A percentile compares a stretch with the other conserved stretches of the same genome.
phyloP scores from a whole-genome alignment of 2,113 vertebrate genomes.

The Mystacornis crossleyi region DNA sequence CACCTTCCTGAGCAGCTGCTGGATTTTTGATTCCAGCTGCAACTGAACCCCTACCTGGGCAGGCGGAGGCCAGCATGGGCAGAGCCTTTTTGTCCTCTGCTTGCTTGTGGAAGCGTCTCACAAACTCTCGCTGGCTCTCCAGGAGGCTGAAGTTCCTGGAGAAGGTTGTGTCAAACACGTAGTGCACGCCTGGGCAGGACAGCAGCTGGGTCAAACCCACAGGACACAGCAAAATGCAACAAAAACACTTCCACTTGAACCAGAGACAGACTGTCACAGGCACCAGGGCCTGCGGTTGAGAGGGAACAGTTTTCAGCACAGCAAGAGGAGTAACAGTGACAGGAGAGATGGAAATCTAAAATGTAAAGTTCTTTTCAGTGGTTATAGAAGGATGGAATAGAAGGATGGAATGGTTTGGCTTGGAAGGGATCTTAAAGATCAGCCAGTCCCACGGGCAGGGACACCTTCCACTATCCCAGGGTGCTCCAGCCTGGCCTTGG shows the following conservation, averaged over 20 bases:
- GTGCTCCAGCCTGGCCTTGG: not conserved
- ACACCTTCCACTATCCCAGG: not conserved
- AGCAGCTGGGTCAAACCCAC: not conserved
- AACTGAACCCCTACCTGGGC: constrained; percentile 81
- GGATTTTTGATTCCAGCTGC: rapidly evolving
- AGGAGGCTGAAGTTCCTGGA: constrained; percentile 93
- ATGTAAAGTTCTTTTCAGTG: not conserved
- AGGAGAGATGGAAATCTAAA: not conserved
- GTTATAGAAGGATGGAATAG: too few species aligned
- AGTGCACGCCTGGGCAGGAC: constrained; percentile 81
- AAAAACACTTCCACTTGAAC: not conserved
- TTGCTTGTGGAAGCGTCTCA: constrained; percentile 82
- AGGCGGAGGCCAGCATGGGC: constrained; percentile 91
- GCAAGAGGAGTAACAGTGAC: not conserved
- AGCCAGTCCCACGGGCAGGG: not conserved
- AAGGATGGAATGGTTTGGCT: not conserved
- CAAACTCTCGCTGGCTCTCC: constrained; percentile 91
- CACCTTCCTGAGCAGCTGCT: not conserved
- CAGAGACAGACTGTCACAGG: not conserved
- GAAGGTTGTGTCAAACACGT: constrained; percentile 92
- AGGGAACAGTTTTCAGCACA: not conserved
- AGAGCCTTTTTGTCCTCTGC: constrained; percentile 76
- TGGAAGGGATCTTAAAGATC: not conserved
- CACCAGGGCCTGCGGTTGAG: not conserved
- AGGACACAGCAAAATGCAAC: rapidly evolving